These are phyloP conservation scores for Tenualosa thibaudeaui DNA, from an alignment of 2,797 vertebrate species.

Conservation along the genomic window DNA sequence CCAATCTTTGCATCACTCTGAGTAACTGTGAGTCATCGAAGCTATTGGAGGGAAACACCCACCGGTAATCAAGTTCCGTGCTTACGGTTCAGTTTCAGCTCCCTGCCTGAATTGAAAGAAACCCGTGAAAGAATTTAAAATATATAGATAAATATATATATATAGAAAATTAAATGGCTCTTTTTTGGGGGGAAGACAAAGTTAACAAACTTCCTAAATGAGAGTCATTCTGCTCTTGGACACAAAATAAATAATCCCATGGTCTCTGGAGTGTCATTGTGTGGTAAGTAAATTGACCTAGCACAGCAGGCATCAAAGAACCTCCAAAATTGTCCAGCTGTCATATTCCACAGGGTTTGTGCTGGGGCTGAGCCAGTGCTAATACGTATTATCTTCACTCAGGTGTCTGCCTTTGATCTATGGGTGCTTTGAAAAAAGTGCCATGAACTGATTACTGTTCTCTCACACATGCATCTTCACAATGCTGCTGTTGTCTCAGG, in stretches of 20 bases:
- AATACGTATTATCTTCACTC: slow-evolving; percentile 1
- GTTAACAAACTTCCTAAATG: background rate
- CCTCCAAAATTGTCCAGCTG: background rate
- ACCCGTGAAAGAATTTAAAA: background rate
- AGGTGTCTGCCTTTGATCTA: slow-evolving; percentile 16
- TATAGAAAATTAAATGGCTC: background rate
- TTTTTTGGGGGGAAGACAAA: background rate
- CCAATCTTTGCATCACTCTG: slow-evolving; percentile 3
- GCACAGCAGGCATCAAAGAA: background rate
- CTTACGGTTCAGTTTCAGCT: background rate
- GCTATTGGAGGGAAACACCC: background rate
- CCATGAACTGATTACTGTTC: background rate
- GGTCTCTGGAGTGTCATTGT: background rate
- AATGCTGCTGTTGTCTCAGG: background rate
- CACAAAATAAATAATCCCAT: background rate
- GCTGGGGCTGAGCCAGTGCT: background rate
- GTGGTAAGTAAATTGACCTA: slow-evolving; percentile 3
- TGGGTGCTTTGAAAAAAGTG: background rate
- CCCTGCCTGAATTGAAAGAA: background rate
- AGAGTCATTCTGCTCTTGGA: background rate
- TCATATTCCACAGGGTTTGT: background rate
- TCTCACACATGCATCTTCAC: background rate
- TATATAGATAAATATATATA: background rate
- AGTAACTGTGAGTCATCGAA: background rate
- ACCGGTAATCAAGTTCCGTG: background rate